Percentiles rank a stretch among this genome's conserved stretches.
phyloP scores from a whole-genome alignment of 1,140 invertebrate genomes.

The Mylabris phalerata region DNA sequence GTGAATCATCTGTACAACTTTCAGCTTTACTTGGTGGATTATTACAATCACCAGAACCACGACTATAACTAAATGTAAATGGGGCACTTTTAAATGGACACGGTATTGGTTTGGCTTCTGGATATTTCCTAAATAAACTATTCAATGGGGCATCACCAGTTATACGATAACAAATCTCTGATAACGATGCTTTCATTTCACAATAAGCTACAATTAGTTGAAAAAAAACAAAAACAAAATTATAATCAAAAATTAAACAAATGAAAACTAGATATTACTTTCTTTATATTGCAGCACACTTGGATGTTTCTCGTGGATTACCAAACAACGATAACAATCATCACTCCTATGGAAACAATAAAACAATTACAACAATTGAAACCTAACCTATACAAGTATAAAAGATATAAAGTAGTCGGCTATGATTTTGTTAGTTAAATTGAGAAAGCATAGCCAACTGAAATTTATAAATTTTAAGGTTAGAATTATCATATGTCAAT shows the following conservation, averaged over 20 bases:
- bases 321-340: conserved; percentile 57
- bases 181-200: conserved; percentile 46
- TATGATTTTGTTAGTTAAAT: no score
- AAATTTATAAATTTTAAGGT: no score
- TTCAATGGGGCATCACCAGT: conserved; percentile 63
- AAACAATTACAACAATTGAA: not conserved
- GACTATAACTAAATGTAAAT: conserved; percentile 69
- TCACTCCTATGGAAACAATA: conserved; percentile 44
- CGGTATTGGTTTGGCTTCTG: conserved; percentile 53
- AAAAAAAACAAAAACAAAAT: conserved; percentile 27
- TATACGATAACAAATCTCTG: conserved; percentile 58
- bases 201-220: conserved; percentile 50
- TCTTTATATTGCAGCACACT: conserved; percentile 73
- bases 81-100: conserved; percentile 71
- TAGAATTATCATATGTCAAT: no score
- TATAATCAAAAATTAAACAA: not conserved
- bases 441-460: no score
- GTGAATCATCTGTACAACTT: conserved; percentile 73
- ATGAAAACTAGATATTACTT: conserved; percentile 52
- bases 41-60: conserved; percentile 66
- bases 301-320: conserved; percentile 60
- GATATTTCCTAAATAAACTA: conserved; percentile 66
- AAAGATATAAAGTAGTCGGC: no score
- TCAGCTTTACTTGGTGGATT: conserved; percentile 70
- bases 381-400: no score